These are phyloP conservation scores for Lates japonicus DNA, from an alignment of 2,797 vertebrate species.

Conservation along the genomic window DNA sequence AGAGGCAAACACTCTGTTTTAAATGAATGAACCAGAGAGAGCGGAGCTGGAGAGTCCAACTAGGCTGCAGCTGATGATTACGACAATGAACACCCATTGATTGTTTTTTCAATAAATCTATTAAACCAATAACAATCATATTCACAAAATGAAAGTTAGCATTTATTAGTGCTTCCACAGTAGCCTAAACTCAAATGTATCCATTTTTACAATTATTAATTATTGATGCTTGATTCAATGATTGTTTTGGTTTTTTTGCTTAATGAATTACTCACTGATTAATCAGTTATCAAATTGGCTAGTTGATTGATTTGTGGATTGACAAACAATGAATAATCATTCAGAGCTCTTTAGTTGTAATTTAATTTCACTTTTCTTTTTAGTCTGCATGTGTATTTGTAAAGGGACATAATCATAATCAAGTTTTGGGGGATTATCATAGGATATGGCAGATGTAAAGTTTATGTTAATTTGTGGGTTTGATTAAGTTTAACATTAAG, in stretches of 20 bases:
- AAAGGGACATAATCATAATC: neutral
- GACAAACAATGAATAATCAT: neutral
- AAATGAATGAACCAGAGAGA: slow-evolving; percentile 12
- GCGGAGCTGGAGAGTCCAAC: slow-evolving; percentile 14
- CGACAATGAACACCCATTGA: neutral
- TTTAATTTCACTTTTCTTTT: neutral
- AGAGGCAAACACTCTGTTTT: slow-evolving; percentile 1
- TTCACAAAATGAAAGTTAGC: neutral
- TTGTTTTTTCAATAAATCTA: neutral
- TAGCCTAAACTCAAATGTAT: neutral
- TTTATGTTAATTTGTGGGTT: neutral
- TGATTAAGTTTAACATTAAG: neutral
- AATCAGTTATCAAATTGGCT: neutral
- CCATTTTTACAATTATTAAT: neutral
- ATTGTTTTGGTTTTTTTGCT: too few species aligned
- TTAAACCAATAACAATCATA: neutral
- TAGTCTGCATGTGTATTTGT: neutral
- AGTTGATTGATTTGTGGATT: neutral
- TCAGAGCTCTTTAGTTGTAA: neutral
- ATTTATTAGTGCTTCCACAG: neutral
- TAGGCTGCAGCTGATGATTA: neutral
- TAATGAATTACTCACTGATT: neutral
- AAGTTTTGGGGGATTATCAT: neutral
- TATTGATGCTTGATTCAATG: neutral
- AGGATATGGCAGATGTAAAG: neutral